Conservation (phyloP, 1,140 invertebrate species). For the Leptinotarsa texana region DNA sequence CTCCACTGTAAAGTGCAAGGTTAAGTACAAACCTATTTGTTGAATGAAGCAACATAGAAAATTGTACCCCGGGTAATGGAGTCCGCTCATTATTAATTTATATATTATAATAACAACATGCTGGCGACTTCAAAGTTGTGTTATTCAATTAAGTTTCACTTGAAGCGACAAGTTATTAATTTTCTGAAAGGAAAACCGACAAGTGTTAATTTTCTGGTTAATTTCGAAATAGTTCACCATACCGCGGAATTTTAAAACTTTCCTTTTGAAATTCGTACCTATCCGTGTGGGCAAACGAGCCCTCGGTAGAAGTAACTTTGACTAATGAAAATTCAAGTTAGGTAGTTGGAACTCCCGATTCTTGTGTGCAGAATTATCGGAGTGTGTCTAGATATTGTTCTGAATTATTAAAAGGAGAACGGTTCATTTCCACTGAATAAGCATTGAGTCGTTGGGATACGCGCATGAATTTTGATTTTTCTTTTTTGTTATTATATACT, state of each 20-base stretch:
- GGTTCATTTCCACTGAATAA: too few species aligned
- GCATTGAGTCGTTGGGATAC: too few species aligned
- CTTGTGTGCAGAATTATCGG: neutral
- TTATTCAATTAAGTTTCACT: neutral
- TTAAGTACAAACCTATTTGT: neutral
- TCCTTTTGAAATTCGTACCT: neutral
- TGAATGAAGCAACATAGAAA: neutral
- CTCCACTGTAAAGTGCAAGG: too few species aligned
- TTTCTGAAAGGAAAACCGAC: neutral
- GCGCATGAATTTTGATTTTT: too few species aligned
- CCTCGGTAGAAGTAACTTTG: neutral
- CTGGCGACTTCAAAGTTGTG: neutral
- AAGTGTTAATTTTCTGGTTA: neutral
- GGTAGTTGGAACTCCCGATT: neutral
- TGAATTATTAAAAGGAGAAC: too few species aligned
- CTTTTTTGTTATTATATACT: too few species aligned
- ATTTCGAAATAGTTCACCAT: neutral
- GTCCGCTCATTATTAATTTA: neutral
- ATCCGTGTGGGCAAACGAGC: neutral
- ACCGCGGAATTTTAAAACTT: neutral
- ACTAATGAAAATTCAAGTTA: neutral
- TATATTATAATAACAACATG: neutral
- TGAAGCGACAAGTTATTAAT: neutral
- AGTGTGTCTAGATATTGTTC: neutral
- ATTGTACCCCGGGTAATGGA: neutral